phyloP scores from a whole-genome alignment of 2,888 invertebrate species.

The Kuschelorhynchus macadamiae region DNA sequence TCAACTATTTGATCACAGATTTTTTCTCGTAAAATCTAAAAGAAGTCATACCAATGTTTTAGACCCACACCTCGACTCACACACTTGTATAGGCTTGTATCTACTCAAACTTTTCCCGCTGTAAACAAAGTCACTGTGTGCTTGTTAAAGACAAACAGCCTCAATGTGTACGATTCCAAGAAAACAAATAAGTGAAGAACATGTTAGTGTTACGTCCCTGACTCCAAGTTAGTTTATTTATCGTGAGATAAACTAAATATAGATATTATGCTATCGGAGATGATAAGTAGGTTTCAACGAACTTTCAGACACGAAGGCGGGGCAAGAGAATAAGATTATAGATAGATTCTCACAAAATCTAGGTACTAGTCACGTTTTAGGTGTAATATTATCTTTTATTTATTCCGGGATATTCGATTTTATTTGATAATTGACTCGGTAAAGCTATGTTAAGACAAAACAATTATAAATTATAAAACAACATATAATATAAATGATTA shows the following conservation, averaged over 20 bases:
- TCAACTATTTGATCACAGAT: too few relatives aligned
- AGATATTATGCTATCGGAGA: constrained; percentile 25
- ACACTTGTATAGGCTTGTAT: too few relatives aligned
- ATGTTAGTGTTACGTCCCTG: constrained; percentile 6
- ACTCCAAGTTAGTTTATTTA: constrained; percentile 16
- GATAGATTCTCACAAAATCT: constrained; percentile 2
- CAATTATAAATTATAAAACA: background rate
- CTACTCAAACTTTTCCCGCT: too few relatives aligned
- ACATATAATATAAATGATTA: too few relatives aligned
- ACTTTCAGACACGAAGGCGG: constrained; percentile 13
- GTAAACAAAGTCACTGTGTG: too few relatives aligned
- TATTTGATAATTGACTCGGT: too few relatives aligned
- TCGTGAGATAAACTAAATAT: constrained; percentile 27
- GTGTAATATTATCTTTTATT: background rate
- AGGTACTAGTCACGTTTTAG: background rate
- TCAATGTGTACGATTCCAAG: constrained; percentile 6
- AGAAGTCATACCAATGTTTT: too few relatives aligned
- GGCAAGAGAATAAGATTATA: constrained; percentile 1
- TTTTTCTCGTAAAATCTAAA: too few relatives aligned
- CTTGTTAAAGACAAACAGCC: background rate
- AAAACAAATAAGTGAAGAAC: constrained; percentile 15
- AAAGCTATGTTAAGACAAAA: background rate
- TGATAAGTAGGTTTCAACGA: constrained; percentile 19
- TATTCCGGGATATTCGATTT: background rate
- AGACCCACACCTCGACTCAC: too few relatives aligned